phyloP scores from a whole-genome alignment of 2,797 vertebrate species.

The Lophotriccus pileatus region DNA sequence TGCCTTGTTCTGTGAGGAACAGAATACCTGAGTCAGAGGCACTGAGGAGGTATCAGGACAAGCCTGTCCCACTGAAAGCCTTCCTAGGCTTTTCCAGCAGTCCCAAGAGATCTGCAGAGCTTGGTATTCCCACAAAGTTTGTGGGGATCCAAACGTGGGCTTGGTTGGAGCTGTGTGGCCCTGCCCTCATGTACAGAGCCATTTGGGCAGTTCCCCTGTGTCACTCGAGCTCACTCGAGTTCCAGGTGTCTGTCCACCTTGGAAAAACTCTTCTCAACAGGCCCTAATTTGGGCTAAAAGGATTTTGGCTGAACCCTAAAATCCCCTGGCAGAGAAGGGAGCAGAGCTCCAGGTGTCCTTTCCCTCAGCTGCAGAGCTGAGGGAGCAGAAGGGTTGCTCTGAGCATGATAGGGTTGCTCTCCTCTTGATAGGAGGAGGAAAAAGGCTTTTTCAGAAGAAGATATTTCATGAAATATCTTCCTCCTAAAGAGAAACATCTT shows the following conservation, averaged over 20 bases:
- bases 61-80: neutral
- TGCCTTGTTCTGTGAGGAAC: neutral
- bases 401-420: neutral
- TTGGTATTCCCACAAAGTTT: neutral
- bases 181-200: accelerated
- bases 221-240: neutral
- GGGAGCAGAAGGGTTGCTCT: neutral
- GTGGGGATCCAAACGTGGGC: neutral
- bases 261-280: neutral
- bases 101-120: neutral
- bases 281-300: neutral
- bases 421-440: neutral
- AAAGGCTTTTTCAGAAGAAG: neutral
- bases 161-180: neutral
- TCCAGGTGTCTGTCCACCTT: neutral
- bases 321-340: neutral
- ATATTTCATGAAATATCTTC: neutral
- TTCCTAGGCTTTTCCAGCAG: neutral
- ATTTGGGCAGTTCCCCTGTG: neutral
- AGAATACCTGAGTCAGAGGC: neutral
- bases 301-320: neutral
- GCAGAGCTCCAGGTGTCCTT: neutral
- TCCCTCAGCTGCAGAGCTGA: neutral
- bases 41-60: neutral
- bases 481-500: neutral